Percentiles rank a stretch among this genome's conserved stretches.
Evolutionary conservation across 2,113 vertebrate genomes (phyloP).

Genomic region (Agelaius phoeniceus): DNA sequence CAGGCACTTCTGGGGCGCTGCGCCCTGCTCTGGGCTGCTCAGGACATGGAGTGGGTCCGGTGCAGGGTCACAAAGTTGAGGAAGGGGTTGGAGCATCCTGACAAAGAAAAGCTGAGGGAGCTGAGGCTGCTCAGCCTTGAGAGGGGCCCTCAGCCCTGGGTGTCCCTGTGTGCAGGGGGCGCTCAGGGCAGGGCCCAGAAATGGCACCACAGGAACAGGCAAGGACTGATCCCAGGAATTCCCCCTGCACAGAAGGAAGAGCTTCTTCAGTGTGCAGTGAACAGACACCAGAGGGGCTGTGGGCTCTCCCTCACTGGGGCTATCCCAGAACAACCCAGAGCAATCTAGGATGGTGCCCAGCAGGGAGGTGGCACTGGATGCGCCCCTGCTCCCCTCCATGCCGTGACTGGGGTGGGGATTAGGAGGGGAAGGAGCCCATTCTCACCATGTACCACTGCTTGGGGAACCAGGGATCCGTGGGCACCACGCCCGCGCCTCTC

Average conservation of each 20-base stretch:
- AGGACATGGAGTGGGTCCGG: rapidly evolving
- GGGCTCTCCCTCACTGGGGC: neutral
- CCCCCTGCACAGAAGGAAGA: neutral
- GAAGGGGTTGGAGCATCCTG: neutral
- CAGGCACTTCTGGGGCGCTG: neutral
- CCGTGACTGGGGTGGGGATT: neutral
- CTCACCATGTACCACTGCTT: constrained; percentile 84
- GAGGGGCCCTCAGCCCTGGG: neutral
- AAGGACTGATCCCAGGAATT: neutral
- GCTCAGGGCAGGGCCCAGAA: neutral
- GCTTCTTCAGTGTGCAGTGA: rapidly evolving
- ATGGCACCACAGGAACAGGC: neutral
- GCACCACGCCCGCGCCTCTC: constrained; percentile 36
- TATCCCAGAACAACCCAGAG: neutral
- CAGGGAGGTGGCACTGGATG: neutral
- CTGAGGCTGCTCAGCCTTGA: neutral
- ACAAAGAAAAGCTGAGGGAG: neutral
- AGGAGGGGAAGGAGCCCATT: neutral
- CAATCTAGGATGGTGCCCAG: rapidly evolving
- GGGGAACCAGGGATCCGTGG: constrained; percentile 76
- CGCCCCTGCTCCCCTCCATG: rapidly evolving
- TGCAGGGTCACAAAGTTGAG: rapidly evolving
- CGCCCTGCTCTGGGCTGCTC: neutral
- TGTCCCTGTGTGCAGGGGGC: no score
- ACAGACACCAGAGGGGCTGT: rapidly evolving